These are phyloP conservation scores for Wiebesia pumilae DNA, from an alignment of 1,140 invertebrate genomes.

Conservation along the genomic window DNA sequence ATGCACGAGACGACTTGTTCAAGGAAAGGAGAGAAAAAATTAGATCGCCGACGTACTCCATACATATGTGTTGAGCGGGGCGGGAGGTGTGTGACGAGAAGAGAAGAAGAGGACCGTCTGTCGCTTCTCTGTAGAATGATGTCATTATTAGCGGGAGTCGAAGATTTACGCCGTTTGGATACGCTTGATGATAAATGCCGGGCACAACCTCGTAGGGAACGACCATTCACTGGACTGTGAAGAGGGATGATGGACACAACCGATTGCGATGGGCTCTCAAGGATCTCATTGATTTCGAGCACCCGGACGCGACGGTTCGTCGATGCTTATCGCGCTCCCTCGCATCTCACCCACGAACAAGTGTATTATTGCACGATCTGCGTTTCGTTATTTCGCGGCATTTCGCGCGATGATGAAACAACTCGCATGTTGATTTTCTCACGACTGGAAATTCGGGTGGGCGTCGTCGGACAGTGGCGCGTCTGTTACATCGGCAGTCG, in stretches of 20 bases:
- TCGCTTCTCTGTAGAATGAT: slow-evolving; percentile 42
- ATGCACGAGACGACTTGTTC: too few relatives aligned
- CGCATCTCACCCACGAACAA: background rate
- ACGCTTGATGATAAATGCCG: background rate
- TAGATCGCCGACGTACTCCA: background rate
- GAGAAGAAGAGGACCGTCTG: background rate
- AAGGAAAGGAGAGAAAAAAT: background rate
- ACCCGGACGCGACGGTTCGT: background rate
- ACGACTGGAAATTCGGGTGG: background rate
- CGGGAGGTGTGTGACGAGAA: background rate
- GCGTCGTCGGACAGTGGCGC: background rate
- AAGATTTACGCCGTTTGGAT: slow-evolving; percentile 14
- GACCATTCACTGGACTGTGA: background rate
- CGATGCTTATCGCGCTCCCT: background rate
- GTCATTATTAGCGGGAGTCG: slow-evolving; percentile 32
- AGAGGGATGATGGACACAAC: background rate
- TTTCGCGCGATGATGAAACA: too few relatives aligned
- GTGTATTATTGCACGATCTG: background rate
- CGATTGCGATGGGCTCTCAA: background rate
- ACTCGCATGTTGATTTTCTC: background rate
- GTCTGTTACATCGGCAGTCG: background rate
- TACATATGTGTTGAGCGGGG: too few relatives aligned
- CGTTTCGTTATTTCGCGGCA: background rate
- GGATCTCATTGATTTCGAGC: slow-evolving; percentile 37
- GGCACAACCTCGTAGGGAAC: background rate